Base-by-base conservation (phyloP, 2,113 vertebrate genomes). In the Cygnus atratus region DNA sequence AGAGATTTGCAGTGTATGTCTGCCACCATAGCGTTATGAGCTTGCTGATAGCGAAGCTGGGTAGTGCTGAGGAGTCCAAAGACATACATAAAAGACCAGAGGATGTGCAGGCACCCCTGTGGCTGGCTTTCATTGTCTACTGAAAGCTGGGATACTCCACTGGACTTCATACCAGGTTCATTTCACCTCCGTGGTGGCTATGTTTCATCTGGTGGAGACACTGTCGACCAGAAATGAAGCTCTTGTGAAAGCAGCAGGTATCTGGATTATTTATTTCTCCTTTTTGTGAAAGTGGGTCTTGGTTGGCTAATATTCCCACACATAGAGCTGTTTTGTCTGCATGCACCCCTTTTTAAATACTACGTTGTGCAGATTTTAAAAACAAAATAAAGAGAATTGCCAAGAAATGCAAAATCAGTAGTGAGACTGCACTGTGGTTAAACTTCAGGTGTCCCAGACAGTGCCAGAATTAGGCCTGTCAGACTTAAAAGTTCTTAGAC, bases 291-390 rank as follows among this genome's bases (percentile, higher is more conserved):
- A 44, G 4, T n/a, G 18, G 21, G 39, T 76, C 24, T 85, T 85
- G 17, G 17, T 43, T 90, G 31, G 28, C 15, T 57, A 26, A 19
- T 58, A 4, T 90, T 92, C 50, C 37, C 29, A 28, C 17, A 37
- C 0, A 0, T 19, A 6, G 6, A 11, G 17, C 13, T 62, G 17
- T 54, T 80, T 73, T 44, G 24, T 39, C 55, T 70, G 24, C 28
- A 14, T 16, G 8, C 8, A 66, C 17, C n/a, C 11, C 17, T 65
- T 82, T 54, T 58, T 48, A 80, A 90, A 35, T 55, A 50, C 83
- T 68, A 19, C 46, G 31, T 37, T 59, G 1, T 74, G 7, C 12
- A 17, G 18, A 25, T 84, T 65, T 78, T 31, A 25, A 55, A 74
- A 76, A 44, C 54, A 41, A 43, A 58, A 21, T 20, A 10, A 48